Evolutionary conservation across 2,113 vertebrate genomes (phyloP), one percentile per base, ranked within the genome.

Genomic region (Xerus inauris): DNA sequence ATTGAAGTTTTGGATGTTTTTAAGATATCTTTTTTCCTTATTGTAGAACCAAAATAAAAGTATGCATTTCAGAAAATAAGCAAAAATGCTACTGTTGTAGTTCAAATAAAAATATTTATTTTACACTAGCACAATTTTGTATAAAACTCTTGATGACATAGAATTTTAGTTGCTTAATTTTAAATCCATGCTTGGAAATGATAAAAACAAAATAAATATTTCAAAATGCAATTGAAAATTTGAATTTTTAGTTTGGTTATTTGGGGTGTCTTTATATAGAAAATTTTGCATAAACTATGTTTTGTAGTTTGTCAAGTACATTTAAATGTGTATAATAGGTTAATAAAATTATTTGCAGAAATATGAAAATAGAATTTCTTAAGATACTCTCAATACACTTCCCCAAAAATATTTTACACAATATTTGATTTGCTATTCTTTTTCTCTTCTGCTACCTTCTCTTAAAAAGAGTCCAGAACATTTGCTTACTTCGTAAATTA

Each of bases 91-190:
- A 88, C 26, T n/a, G 38, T 57, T 87, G 3, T 79, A 47, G 19
- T 87, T 94, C 89, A 73, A n/a, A 51, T 24, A 79, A 73, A 57
- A 94, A 88, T 69, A 14, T 79, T 92, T 71, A 71, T 85, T 67
- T 89, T 77, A 45, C 5, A 80, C 75, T 80, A 72, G 19, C 20
- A 95, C 8, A 85, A 85, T 94, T 89, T 95, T 86, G 13, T 65
- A n/a, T 54, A 88, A 87, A 95, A 73, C 1, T 75, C 12, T 92
- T 40, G 40, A 14, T 91, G 73, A 73, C 47, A 22, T 90, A 38
- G 20, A 82, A 67, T 93, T 97, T 93, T 93, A 72, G 38, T 87
- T 96, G 67, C 22, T 87, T 92, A 83, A 83, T 64, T 93, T 87
- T 57, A 64, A 30, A 91, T 5, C 1, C 16, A 51, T 83, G 20